phyloP scores from a whole-genome alignment of 2,888 invertebrate species.

The Laothoe populi region DNA sequence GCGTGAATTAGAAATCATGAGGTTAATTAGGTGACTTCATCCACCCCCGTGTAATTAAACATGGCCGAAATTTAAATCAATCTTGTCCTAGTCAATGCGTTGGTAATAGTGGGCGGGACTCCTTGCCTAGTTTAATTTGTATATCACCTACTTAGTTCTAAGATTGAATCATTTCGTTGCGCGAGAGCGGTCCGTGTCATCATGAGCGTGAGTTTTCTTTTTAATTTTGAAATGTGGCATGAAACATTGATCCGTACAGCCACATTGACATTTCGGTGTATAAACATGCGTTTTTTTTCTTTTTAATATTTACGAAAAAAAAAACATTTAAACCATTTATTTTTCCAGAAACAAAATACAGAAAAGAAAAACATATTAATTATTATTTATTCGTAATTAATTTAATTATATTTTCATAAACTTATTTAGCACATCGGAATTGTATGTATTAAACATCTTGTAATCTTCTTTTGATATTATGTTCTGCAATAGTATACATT shows the following conservation, averaged over 20 bases:
- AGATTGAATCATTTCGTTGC: conserved; percentile 18
- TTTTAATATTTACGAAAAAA: neutral
- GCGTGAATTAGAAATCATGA: neutral
- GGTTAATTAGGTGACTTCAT: conserved; percentile 15
- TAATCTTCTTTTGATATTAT: too few species aligned
- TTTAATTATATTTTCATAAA: too few species aligned
- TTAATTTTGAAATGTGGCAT: neutral
- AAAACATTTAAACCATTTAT: too few species aligned
- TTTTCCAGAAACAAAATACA: too few species aligned
- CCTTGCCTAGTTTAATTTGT: conserved; percentile 25
- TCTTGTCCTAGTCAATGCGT: neutral
- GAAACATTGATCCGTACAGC: neutral
- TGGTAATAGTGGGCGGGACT: conserved; percentile 4
- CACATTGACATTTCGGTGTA: neutral
- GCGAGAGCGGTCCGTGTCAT: conserved; percentile 8
- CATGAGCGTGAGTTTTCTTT: conserved; percentile 21
- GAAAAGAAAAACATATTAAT: too few species aligned
- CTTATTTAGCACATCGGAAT: too few species aligned
- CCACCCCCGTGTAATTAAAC: conserved; percentile 2
- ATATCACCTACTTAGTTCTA: conserved; percentile 16
- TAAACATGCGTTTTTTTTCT: neutral
- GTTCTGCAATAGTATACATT: too few species aligned
- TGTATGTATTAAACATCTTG: too few species aligned
- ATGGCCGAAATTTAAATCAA: conserved; percentile 19
- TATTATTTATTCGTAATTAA: too few species aligned